Percentiles rank a stretch among this genome's conserved stretches.
Evolutionary conservation across 1,140 invertebrate species (phyloP).

Genomic region (Drosophila littoralis): DNA sequence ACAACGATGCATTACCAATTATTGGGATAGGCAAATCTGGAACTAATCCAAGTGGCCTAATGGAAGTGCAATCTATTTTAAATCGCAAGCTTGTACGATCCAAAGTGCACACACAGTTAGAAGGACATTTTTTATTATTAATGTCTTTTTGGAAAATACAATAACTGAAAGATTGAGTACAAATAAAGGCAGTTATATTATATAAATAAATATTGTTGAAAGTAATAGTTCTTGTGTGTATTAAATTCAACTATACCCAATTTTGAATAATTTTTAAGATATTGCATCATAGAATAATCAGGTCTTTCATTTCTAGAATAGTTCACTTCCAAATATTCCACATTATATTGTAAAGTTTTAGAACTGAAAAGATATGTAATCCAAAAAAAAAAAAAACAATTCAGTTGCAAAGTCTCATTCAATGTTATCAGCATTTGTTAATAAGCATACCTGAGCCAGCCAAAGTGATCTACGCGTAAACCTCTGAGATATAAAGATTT

Average conservation of each 20-base stretch:
- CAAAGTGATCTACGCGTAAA: no score
- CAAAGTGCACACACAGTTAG: neutral
- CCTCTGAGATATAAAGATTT: no score
- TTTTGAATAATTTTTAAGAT: neutral
- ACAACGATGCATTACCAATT: neutral
- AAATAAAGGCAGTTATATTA: neutral
- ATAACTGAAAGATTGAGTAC: neutral
- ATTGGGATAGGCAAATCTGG: constrained; percentile 1
- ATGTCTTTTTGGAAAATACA: neutral
- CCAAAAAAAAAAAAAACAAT: no score
- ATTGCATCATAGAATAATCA: neutral
- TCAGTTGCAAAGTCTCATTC: no score
- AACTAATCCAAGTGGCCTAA: neutral
- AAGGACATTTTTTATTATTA: neutral
- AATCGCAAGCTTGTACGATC: neutral
- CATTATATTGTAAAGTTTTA: neutral
- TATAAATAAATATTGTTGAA: neutral
- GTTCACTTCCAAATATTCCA: neutral
- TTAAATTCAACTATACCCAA: neutral
- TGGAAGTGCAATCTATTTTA: neutral
- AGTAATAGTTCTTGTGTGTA: no score
- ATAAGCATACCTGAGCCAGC: no score
- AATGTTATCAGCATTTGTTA: no score
- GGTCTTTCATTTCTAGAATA: neutral
- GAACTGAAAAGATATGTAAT: neutral